Evolutionary conservation across 2,113 vertebrate species (phyloP).

Genomic region (Tupaia tana): DNA sequence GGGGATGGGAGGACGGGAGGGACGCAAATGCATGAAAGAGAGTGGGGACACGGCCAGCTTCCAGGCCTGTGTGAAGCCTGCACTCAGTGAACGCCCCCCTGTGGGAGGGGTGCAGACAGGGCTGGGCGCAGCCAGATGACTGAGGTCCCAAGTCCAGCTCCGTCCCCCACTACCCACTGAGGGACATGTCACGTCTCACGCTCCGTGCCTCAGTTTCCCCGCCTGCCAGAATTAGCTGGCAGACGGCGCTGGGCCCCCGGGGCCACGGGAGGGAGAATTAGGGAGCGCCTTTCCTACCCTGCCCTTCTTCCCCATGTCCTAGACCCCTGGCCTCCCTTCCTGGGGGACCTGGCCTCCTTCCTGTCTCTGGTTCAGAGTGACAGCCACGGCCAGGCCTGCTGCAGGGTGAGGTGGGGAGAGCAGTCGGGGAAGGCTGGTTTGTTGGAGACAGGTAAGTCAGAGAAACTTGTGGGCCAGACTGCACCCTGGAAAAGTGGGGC

Average conservation of each 20-base stretch:
- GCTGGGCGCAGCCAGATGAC: background rate
- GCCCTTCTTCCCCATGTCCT: too few relatives aligned
- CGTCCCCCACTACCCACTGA: background rate
- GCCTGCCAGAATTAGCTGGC: background rate
- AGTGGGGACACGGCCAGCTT: background rate
- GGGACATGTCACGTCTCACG: background rate
- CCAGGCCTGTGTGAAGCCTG: background rate
- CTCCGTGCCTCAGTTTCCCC: background rate
- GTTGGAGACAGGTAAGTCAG: background rate
- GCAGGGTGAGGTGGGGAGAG: too few relatives aligned
- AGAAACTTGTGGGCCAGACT: background rate
- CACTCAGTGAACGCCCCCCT: background rate
- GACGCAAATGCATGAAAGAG: background rate
- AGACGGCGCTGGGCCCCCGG: constrained; percentile 23
- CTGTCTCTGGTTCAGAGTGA: background rate
- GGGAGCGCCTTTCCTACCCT: background rate
- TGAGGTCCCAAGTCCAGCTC: background rate
- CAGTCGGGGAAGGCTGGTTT: background rate
- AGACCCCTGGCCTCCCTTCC: too few relatives aligned
- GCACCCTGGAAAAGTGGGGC: background rate
- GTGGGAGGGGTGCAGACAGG: background rate
- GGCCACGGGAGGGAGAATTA: background rate
- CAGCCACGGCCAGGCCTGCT: background rate
- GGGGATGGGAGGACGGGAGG: too few relatives aligned
- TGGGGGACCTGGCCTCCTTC: background rate